These are phyloP conservation scores for Hirtodrosophila duncani DNA, from an alignment of 2,888 invertebrate genomes.

Conservation along the genomic window DNA sequence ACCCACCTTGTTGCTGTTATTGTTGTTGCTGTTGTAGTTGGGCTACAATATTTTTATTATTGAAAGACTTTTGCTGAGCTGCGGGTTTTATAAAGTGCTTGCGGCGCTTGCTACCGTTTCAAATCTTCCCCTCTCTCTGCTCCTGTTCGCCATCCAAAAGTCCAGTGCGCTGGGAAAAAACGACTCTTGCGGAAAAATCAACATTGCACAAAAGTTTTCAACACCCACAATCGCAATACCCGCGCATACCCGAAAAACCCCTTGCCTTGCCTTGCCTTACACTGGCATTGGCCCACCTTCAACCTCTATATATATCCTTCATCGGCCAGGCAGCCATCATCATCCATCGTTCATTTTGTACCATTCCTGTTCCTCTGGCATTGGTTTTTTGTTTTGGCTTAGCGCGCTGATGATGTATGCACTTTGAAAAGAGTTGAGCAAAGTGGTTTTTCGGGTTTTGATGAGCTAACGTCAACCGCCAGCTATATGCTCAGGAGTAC, in stretches of 20 bases:
- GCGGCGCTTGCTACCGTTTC: constrained; percentile 28
- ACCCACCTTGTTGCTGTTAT: constrained; percentile 25
- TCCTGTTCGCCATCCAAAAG: constrained; percentile 30
- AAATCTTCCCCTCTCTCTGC: no score
- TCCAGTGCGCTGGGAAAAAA: constrained; percentile 45
- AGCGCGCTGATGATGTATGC: constrained; percentile 68
- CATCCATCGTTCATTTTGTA: constrained; percentile 32
- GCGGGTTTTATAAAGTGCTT: constrained; percentile 54
- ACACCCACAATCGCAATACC: constrained; percentile 5
- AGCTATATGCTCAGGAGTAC: no score
- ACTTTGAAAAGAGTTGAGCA: constrained; percentile 70
- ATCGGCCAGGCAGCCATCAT: neutral
- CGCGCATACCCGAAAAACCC: constrained; percentile 8
- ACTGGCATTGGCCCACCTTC: neutral
- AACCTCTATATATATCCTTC: neutral
- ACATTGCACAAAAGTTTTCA: constrained; percentile 68
- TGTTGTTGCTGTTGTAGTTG: constrained; percentile 16
- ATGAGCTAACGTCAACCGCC: constrained; percentile 60
- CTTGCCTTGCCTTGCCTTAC: constrained; percentile 1
- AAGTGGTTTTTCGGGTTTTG: constrained; percentile 68
- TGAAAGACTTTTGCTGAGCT: constrained; percentile 57
- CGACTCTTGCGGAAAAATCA: constrained; percentile 71
- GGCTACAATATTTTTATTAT: constrained; percentile 60
- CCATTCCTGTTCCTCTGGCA: constrained; percentile 27
- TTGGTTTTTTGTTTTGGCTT: constrained; percentile 61